Evolutionary conservation across 2,888 invertebrate species (phyloP), one percentile per base, ranked within the genome.

Genomic region (Iselma pallidipennis): DNA sequence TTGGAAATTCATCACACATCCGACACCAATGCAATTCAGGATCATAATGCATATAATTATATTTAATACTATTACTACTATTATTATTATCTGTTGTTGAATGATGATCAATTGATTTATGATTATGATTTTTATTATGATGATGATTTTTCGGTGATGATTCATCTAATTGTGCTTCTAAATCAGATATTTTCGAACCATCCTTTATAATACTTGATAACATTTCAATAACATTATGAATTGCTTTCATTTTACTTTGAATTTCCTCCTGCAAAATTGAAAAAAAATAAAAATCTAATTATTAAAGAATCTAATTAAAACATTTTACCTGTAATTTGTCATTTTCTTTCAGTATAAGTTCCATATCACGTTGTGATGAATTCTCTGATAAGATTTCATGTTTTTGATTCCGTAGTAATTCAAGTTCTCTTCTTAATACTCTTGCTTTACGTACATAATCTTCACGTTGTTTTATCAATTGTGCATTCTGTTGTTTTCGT

Each of bases 1-100:
- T 88, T 28, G 94, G 94, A 80, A 95, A 95, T 72, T 91, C 90
- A 79, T 92, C 90, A 82, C 95, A 95, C 52, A 89, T 87, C 57
- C 92, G 86, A 79, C 94, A 95, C 95, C 95, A 95, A 79, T 94
- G 94, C 86, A 92, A 89, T 82, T 94, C 94, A 0, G 94, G 92
- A 81, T 95, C 94, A 78, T 92, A 94, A 82, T 92, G 91, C 55
- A 92, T 89, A 76, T 90, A 91, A 86, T 92, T 93, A 80, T 86
- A 89, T 78, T 86, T 75, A 54, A 71, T 65, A 64, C 72, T 72
- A 33, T 61, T 60, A 50, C 57, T 65, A 64, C 72, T 72, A 33
- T 61, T 60, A 50, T 58, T 14, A 1, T 58, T 31, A 25, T 12
- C 1, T 51, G 48, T 53, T 37, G 48, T 56, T 57, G 25, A 31